Evolutionary conservation across 2,113 vertebrate species (phyloP).

Genomic region (Orientallactaga bullata): DNA sequence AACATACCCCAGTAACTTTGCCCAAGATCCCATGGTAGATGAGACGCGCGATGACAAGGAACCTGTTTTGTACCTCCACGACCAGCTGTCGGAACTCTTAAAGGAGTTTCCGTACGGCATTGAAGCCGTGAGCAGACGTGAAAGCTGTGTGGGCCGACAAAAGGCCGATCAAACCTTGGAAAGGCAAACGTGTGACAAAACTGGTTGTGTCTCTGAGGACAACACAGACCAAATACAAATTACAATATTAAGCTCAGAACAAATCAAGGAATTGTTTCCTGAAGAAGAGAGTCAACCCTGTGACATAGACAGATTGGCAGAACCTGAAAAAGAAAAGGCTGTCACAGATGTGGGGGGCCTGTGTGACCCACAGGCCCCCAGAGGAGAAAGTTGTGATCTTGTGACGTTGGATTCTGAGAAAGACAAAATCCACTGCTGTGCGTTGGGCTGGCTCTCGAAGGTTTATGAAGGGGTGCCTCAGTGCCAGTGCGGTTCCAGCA

Average conservation of each 20-base stretch:
- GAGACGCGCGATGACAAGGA: not conserved
- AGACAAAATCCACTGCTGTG: slow-evolving; percentile 68
- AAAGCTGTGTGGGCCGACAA: not conserved
- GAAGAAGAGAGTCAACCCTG: slow-evolving; percentile 7
- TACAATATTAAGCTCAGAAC: slow-evolving; percentile 74
- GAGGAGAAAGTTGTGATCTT: rapidly evolving
- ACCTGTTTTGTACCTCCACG: slow-evolving; percentile 67
- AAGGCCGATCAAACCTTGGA: slow-evolving; percentile 27
- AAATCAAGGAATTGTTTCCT: slow-evolving; percentile 80
- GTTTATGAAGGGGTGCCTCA: slow-evolving; percentile 56
- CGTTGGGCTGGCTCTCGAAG: not conserved
- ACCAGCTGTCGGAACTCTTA: slow-evolving; percentile 87
- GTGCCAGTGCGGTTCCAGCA: not conserved
- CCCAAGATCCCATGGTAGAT: slow-evolving; percentile 15
- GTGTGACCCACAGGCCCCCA: not conserved
- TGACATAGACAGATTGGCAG: not conserved
- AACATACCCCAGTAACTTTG: rapidly evolving
- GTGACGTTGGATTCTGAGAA: not conserved
- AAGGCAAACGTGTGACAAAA: slow-evolving; percentile 59
- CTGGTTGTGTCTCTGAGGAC: not conserved
- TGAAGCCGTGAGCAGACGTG: slow-evolving; percentile 60
- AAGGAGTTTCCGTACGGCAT: slow-evolving; percentile 89
- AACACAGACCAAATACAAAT: slow-evolving; percentile 76
- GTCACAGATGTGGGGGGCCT: not conserved
- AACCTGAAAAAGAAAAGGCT: not conserved